phyloP scores from a whole-genome alignment of 2,888 invertebrate genomes.

The Toxonevra muliebris region DNA sequence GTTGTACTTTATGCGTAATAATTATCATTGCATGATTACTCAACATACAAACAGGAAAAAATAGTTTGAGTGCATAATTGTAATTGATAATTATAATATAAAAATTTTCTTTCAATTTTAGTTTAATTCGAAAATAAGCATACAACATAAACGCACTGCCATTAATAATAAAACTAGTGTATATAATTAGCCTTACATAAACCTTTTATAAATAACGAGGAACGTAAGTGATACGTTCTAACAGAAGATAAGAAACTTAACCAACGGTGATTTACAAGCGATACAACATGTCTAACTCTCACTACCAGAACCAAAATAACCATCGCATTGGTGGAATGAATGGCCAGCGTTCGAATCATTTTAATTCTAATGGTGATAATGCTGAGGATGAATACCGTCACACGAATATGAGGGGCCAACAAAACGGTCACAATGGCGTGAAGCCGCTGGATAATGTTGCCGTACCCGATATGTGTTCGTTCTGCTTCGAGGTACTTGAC shows the following conservation, averaged over 20 bases:
- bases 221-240: not conserved
- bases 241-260: not conserved
- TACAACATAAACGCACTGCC: conserved; percentile 58
- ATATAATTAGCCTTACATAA: conserved; percentile 7
- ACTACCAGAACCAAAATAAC: conserved; percentile 49
- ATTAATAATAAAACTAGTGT: conserved; percentile 42
- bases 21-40: no score
- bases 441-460: conserved; percentile 70
- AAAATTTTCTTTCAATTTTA: conserved; percentile 27
- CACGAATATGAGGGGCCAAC: not conserved
- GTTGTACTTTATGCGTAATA: no score
- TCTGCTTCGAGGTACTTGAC: conserved; percentile 98
- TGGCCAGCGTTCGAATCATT: conserved; percentile 35
- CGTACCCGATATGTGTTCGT: conserved; percentile 96
- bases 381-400: conserved; percentile 36
- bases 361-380: conserved; percentile 37
- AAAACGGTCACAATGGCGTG: conserved; percentile 51
- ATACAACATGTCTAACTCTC: conserved; percentile 47
- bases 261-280: not conserved
- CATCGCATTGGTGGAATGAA: conserved; percentile 39
- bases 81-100: no score
- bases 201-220: not conserved
- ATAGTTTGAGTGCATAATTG: no score
- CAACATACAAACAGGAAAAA: no score
- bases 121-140: conserved; percentile 41